Conservation (phyloP, 2,113 vertebrate genomes). For the Perca flavescens region DNA sequence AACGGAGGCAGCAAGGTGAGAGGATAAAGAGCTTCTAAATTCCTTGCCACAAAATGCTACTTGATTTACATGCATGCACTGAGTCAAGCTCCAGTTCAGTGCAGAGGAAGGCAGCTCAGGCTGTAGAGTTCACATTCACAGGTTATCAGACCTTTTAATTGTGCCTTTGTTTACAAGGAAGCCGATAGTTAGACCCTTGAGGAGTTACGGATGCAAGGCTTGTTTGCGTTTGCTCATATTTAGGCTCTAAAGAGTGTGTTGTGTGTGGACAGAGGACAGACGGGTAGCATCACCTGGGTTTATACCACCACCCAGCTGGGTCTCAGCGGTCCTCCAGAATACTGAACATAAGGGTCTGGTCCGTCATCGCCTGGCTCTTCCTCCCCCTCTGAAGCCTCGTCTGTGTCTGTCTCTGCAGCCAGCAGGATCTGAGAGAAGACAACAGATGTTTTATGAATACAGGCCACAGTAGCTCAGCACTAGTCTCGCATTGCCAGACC, state of each 20-base stretch:
- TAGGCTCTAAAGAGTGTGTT: conserved; percentile 6
- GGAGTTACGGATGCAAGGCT: conserved; percentile 4
- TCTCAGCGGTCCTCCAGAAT: conserved; percentile 62
- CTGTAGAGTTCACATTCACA: conserved; percentile 37
- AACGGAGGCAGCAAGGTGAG: conserved; percentile 27
- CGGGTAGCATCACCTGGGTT: conserved; percentile 32
- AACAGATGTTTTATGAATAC: neutral
- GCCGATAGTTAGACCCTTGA: conserved; percentile 34
- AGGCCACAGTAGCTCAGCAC: neutral
- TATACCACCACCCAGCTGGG: conserved; percentile 80
- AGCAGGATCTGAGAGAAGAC: conserved; percentile 65
- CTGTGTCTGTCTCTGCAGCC: conserved; percentile 63
- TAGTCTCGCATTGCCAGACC: too few species aligned
- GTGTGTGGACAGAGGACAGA: conserved; percentile 10
- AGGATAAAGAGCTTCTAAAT: conserved; percentile 10
- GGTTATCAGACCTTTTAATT: conserved; percentile 9
- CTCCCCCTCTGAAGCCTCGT: conserved; percentile 64
- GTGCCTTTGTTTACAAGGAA: conserved; percentile 10
- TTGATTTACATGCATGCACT: conserved; percentile 4
- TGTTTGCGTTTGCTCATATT: conserved; percentile 9
- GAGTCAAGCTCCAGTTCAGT: neutral
- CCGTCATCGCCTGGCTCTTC: conserved; percentile 4
- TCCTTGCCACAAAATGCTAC: conserved; percentile 15
- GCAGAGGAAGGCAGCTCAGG: conserved; percentile 40
- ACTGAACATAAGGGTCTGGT: conserved; percentile 37